Percentiles rank a stretch among this genome's conserved stretches.
phyloP scores from a whole-genome alignment of 2,797 vertebrate genomes.

The Sebastolobus altivelis region DNA sequence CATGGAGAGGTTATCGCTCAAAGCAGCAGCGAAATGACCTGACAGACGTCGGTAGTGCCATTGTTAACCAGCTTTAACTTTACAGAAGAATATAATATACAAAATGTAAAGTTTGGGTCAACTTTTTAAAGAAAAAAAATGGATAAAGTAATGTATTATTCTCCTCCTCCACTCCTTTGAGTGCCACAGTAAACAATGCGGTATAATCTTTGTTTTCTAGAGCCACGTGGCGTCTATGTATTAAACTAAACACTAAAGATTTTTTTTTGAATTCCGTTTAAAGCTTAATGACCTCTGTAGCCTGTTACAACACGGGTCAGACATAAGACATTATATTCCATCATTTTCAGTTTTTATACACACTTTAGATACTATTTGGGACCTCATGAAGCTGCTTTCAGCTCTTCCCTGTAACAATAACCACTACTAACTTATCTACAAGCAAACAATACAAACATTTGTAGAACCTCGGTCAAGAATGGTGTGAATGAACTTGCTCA shows the following conservation, averaged over 20 bases:
- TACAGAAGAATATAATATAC: neutral
- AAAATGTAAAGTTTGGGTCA: neutral
- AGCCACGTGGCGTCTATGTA: conserved; percentile 54
- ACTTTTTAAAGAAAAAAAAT: neutral
- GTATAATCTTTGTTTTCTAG: conserved; percentile 29
- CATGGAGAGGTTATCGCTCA: conserved; percentile 68
- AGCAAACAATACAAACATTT: conserved; percentile 27
- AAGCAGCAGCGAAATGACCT: conserved; percentile 52
- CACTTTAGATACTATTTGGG: neutral
- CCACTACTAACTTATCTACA: neutral
- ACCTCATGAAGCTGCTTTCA: neutral
- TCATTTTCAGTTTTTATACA: neutral
- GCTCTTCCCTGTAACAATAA: neutral
- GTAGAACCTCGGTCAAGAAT: conserved; percentile 20
- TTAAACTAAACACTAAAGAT: conserved; percentile 34
- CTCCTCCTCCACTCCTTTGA: neutral
- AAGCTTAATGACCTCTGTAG: conserved; percentile 66
- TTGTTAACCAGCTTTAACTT: conserved; percentile 30
- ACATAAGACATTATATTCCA: conserved; percentile 10
- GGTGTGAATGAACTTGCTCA: conserved; percentile 38
- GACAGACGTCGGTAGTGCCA: conserved; percentile 6
- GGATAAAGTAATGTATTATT: neutral
- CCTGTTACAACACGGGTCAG: conserved; percentile 49
- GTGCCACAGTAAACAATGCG: conserved; percentile 7
- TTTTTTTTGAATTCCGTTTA: conserved; percentile 64